Percentiles rank a stretch among this genome's conserved stretches.
These are phyloP conservation scores for Elanus axillaris DNA, from an alignment of 2,113 vertebrate genomes.

Conservation along the genomic window DNA sequence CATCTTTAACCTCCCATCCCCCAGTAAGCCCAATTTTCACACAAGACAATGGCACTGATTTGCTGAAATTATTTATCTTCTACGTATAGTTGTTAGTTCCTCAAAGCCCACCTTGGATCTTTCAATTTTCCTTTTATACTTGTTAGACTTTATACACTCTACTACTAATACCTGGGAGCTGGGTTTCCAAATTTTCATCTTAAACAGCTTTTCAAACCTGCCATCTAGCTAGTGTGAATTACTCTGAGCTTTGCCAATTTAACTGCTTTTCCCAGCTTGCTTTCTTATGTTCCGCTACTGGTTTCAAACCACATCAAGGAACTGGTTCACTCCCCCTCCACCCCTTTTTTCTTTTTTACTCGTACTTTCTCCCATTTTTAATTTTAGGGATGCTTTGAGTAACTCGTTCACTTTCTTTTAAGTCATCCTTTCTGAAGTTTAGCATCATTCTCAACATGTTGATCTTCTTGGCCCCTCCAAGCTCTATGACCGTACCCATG, in stretches of 20 bases:
- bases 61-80: conserved; percentile 4
- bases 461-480: background rate
- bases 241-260: background rate
- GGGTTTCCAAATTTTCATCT: background rate
- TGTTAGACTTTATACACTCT: background rate
- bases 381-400: background rate
- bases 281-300: background rate
- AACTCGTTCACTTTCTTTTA: background rate
- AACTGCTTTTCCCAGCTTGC: background rate
- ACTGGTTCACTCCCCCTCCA: background rate
- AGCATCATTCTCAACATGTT: background rate
- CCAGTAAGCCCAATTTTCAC: background rate
- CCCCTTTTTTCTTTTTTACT: background rate
- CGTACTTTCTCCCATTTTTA: background rate
- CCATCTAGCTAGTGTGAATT: background rate
- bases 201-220: conserved; percentile 6
- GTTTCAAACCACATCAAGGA: background rate
- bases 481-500: background rate
- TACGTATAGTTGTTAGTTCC: background rate
- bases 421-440: background rate
- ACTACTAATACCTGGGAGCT: background rate
- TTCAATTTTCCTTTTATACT: background rate
- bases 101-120: background rate
- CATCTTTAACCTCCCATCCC: background rate
- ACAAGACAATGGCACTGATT: background rate